Evolutionary conservation across 2,797 vertebrate species (phyloP), one percentile per base, ranked within the genome.

Genomic region (Falco cherrug): DNA sequence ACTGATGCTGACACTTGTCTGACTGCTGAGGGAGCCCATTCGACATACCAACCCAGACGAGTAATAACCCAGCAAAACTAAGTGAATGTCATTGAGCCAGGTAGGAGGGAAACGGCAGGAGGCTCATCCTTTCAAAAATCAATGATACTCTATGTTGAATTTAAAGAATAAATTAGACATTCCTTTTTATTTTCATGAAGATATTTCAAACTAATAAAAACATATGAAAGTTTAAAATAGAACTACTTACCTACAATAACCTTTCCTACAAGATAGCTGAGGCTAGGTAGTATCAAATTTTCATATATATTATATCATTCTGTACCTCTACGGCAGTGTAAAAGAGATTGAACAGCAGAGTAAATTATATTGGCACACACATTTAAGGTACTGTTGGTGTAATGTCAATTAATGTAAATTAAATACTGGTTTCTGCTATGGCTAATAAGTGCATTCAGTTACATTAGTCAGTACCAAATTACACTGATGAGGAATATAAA

Each of bases 351-450:
- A 45, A 92, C 70, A 88, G 31, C 31, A 65, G 28, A 61, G 21
- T 28, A 56, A 79, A 86, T 86, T 69, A 45, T n/a, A 57, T n/a
- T 83, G 68, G n/a, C 51, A 45, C 8, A 73, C 18, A 33, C 15
- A 65, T 41, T 74, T 92, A 77, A 67, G 10, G 28, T 31, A n/a
- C 33, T 56, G 64, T 61, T 89, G 37, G 41, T 33, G 60, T 71
- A 75, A 68, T 63, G 71, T 68, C 79, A 79, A 84, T 78, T 48
- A 54, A 26, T 54, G 35, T 50, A 84, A 87, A 87, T 91, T 39
- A 82, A 75, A 78, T 75, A 93, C 1, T 70, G 22, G 9, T 64
- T 59, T 67, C 73, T 76, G 39, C 41, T 63, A 50, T 22, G 67
- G 29, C 20, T 77, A 33, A 47, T 13, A 48, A 74, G 6, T 50